A percentile compares a stretch with the other conserved stretches of the same genome.
phyloP scores from a whole-genome alignment of 1,140 invertebrate genomes.

The Drosophila rhopaloa region DNA sequence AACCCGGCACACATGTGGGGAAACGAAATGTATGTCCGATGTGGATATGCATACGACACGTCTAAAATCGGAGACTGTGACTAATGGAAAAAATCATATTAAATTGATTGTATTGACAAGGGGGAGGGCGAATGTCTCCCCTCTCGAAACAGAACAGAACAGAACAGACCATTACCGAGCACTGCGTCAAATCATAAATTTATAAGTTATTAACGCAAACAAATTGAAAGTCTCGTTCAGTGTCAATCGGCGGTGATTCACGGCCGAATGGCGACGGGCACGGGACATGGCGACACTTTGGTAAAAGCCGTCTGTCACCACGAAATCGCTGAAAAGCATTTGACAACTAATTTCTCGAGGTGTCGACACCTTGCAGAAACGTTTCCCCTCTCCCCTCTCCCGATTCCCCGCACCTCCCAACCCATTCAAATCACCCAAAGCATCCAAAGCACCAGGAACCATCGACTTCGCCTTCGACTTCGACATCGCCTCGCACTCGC shows the following conservation, averaged over 20 bases:
- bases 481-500: conserved; percentile 65
- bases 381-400: not conserved
- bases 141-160: not conserved
- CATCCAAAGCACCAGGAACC: not conserved
- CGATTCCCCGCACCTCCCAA: not conserved
- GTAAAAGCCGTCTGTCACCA: conserved; percentile 72
- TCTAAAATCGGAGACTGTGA: conserved; percentile 70
- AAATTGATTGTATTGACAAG: conserved; percentile 82
- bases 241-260: conserved; percentile 48
- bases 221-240: conserved; percentile 28
- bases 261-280: not conserved
- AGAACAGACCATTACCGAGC: not conserved
- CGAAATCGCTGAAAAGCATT: conserved; percentile 65
- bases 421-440: not conserved
- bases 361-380: conserved; percentile 67
- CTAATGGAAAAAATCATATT: conserved; percentile 83
- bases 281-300: conserved; percentile 49
- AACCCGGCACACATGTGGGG: conserved; percentile 15
- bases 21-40: conserved; percentile 14
- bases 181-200: conserved; percentile 51
- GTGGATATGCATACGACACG: conserved; percentile 29
- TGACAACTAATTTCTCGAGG: conserved; percentile 76
- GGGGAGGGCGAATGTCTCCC: not conserved
- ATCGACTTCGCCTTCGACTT: not conserved
- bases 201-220: conserved; percentile 59